phyloP scores from a whole-genome alignment of 2,797 vertebrate species.

The Gymnothorax javanicus region DNA sequence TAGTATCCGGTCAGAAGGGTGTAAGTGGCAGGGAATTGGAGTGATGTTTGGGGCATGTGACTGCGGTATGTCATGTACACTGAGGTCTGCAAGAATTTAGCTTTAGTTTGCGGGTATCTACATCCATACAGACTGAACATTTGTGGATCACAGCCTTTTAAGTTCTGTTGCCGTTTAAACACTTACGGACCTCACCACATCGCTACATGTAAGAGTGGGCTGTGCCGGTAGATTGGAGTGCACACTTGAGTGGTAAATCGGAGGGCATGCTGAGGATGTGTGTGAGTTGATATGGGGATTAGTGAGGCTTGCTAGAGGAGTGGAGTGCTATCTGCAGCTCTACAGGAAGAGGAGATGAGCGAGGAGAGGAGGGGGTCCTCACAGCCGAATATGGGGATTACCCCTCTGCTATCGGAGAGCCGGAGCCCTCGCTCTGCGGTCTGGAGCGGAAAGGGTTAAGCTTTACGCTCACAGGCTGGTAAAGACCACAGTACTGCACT shows the following conservation, averaged over 20 bases:
- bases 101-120: too few species aligned
- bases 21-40: neutral
- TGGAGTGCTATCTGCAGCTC: slow-evolving; percentile 8
- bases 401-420: neutral
- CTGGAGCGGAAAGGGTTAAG: slow-evolving; percentile 25
- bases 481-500: slow-evolving; percentile 38
- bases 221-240: neutral
- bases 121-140: too few species aligned
- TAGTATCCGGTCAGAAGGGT: too few species aligned
- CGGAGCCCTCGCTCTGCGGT: neutral
- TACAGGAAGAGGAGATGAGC: slow-evolving; percentile 15
- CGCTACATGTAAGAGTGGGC: neutral
- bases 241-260: neutral
- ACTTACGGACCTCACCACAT: too few species aligned
- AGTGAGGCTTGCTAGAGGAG: neutral
- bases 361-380: neutral
- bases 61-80: neutral
- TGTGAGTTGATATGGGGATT: neutral
- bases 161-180: too few species aligned
- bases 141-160: too few species aligned
- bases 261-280: neutral
- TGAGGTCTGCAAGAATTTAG: too few species aligned
- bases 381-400: slow-evolving; percentile 22
- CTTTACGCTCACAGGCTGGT: slow-evolving; percentile 31
- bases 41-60: neutral